Conservation (phyloP, 2,113 vertebrate species). For the Arizona elegans region DNA sequence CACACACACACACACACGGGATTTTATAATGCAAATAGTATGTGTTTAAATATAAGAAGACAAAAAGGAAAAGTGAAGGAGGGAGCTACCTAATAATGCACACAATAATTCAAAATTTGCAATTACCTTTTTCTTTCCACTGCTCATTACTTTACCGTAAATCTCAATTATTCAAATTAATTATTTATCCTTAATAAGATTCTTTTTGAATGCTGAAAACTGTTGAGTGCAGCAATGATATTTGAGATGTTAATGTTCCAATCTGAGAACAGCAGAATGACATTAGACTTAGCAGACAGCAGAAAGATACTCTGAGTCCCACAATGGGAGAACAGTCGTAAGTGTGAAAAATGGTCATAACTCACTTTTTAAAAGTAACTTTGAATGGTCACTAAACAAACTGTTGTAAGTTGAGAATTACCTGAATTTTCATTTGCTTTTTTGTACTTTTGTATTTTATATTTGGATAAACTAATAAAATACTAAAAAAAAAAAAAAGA, state of each 20-base stretch:
- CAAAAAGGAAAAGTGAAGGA: neutral
- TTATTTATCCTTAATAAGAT: neutral
- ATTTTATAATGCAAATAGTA: neutral
- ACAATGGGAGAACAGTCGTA: neutral
- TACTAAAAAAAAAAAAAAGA: neutral
- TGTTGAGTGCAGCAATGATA: neutral
- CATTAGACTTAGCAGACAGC: neutral
- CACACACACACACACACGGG: neutral
- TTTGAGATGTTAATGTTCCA: neutral
- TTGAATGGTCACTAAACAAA: too few relatives aligned
- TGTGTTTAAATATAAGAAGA: neutral
- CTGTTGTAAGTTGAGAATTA: too few relatives aligned
- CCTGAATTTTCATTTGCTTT: neutral
- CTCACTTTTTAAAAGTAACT: too few relatives aligned
- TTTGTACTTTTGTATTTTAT: neutral
- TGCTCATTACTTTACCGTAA: neutral
- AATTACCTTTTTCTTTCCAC: neutral
- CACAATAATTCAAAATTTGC: neutral
- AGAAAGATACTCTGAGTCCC: neutral
- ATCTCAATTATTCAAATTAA: neutral
- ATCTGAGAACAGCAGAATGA: neutral
- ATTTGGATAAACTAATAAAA: neutral
- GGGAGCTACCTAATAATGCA: neutral
- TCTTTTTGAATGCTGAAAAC: neutral
- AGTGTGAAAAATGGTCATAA: too few relatives aligned